Conservation (phyloP, 2,888 invertebrate species). For the Lutraria lutraria region DNA sequence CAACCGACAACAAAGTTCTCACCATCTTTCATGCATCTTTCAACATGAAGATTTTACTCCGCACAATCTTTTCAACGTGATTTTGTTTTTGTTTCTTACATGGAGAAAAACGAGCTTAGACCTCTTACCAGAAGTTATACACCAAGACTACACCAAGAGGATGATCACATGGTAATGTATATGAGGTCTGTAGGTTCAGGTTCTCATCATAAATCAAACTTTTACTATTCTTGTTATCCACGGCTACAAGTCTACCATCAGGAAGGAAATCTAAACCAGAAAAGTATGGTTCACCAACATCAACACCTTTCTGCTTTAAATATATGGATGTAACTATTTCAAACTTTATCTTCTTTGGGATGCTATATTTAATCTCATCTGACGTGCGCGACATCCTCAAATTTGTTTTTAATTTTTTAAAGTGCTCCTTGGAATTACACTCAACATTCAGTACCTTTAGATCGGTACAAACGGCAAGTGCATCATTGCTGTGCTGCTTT, state of each 20-base stretch:
- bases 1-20: conserved; percentile 20
- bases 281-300: conserved; percentile 8
- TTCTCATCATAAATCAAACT: no score
- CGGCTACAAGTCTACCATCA: neutral
- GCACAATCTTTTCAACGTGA: conserved; percentile 15
- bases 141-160: no score
- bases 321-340: neutral
- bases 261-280: conserved; percentile 29
- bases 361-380: neutral
- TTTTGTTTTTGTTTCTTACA: neutral
- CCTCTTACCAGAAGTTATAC: no score
- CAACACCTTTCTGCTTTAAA: conserved; percentile 15
- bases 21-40: neutral
- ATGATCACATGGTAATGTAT: no score
- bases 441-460: no score
- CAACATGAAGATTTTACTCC: neutral
- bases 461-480: no score
- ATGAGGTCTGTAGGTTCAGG: no score
- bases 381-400: neutral
- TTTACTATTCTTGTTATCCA: no score
- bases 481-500: neutral
- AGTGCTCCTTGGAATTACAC: no score
- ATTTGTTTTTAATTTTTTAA: neutral
- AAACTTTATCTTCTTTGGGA: neutral
- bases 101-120: neutral